A percentile compares a stretch with the other conserved stretches of the same genome.
Evolutionary conservation across 2,113 vertebrate species (phyloP).

Genomic region (rabbit (Oryctolagus cuniculus)): mOryCun1.1 NC_091439.1:16245501-16246000

Average conservation of each 20-base stretch:
- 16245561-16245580: background rate
- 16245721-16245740: background rate
- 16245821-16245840: background rate
- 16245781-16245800: too few relatives aligned
- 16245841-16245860: background rate
- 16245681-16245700: background rate
- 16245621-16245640: background rate
- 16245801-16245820: background rate
- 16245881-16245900: background rate
- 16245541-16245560: background rate
- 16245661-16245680: background rate
- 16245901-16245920: background rate
- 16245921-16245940: background rate
- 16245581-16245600: background rate
- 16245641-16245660: constrained; percentile 3
- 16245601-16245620: background rate
- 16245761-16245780: background rate
- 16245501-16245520: constrained; percentile 13
- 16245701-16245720: background rate
- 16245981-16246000: background rate
- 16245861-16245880: background rate
- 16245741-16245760: background rate
- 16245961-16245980: background rate
- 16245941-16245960: background rate
- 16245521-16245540: background rate